phyloP scores from a whole-genome alignment of 2,113 vertebrate genomes.

The Bagarius yarrelli region DNA sequence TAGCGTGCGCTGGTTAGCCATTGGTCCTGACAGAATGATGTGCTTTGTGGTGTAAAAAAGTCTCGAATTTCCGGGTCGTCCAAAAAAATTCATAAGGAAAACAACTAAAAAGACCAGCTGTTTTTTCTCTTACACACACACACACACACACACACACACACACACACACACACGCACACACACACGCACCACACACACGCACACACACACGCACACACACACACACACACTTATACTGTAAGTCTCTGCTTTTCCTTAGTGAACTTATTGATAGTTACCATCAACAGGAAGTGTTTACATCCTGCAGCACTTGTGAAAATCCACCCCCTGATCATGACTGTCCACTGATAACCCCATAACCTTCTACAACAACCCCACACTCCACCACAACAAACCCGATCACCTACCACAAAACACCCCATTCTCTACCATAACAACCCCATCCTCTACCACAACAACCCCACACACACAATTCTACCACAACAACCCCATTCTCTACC shows the following conservation, averaged over 20 bases:
- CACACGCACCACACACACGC: too few species aligned
- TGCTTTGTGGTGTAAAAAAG: neutral
- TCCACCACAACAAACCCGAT: neutral
- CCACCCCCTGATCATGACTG: neutral
- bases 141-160: slow-evolving; percentile 11
- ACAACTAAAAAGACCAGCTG: neutral
- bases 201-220: slow-evolving; percentile 13
- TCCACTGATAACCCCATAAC: neutral
- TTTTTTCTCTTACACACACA: neutral
- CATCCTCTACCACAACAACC: neutral
- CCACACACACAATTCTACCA: neutral
- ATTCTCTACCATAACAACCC: neutral
- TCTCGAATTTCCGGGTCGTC: neutral
- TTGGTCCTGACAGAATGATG: neutral
- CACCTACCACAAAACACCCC: too few species aligned
- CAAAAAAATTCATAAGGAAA: neutral
- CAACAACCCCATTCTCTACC: neutral
- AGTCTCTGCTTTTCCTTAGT: neutral
- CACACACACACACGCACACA: too few species aligned
- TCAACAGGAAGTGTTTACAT: slow-evolving; percentile 1
- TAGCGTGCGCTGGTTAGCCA: neutral
- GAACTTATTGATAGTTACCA: slow-evolving; percentile 13
- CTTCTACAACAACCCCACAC: neutral
- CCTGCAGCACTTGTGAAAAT: neutral
- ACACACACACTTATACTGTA: slow-evolving; percentile 3